Conservation (phyloP, 2,113 vertebrate species). For the Zapus hudsonius region DNA sequence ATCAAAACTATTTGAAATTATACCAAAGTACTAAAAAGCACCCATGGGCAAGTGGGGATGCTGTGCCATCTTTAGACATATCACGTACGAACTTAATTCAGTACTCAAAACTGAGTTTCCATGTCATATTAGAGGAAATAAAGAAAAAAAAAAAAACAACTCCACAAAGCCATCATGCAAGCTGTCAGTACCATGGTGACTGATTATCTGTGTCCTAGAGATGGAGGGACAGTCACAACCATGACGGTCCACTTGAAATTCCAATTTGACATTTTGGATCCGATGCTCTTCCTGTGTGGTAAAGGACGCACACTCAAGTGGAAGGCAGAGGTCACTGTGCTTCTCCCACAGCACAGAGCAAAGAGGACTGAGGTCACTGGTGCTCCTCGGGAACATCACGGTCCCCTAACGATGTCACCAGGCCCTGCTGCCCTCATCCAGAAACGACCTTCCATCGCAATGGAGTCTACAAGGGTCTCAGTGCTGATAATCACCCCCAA, state of each 20-base stretch:
- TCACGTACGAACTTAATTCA: background rate
- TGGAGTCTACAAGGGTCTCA: background rate
- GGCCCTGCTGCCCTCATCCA: background rate
- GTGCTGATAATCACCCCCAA: no score
- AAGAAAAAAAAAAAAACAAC: background rate
- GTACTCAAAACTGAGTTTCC: background rate
- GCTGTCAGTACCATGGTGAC: background rate
- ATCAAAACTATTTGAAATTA: background rate
- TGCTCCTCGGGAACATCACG: background rate
- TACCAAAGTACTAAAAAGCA: background rate
- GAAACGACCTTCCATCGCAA: background rate
- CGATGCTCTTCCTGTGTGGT: fast-evolving
- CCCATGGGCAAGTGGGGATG: fast-evolving
- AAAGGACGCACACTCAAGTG: fast-evolving
- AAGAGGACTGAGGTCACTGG: background rate
- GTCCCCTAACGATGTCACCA: background rate
- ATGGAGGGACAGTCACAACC: fast-evolving
- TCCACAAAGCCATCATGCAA: no score
- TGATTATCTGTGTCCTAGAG: background rate
- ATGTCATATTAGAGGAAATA: background rate
- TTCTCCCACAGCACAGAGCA: background rate
- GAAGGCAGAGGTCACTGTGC: fast-evolving
- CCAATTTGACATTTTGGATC: background rate
- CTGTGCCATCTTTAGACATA: no score
- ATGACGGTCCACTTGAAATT: no score